A percentile compares a stretch with the other conserved stretches of the same genome.
phyloP scores from a whole-genome alignment of 1,140 invertebrate genomes.

The Apis florea region DNA sequence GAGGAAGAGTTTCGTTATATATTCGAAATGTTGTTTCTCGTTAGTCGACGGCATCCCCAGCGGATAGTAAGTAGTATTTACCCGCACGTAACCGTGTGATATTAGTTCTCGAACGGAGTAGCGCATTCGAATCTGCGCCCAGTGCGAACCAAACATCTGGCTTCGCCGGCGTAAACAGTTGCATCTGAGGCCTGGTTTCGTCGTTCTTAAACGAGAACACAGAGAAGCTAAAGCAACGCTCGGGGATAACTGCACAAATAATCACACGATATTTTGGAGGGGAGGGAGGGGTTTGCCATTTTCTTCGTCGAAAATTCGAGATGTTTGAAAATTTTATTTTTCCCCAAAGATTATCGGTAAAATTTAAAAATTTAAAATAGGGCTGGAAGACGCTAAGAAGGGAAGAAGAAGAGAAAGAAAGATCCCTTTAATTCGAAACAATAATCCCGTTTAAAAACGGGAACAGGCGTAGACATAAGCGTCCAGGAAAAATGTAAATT shows the following conservation, averaged over 20 bases:
- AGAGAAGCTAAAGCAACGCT: conserved; percentile 34
- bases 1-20: neutral
- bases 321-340: neutral
- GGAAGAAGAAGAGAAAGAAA: neutral
- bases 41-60: neutral
- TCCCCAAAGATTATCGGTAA: neutral
- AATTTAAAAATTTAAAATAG: too few species aligned
- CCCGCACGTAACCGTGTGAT: conserved; percentile 9
- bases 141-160: conserved; percentile 57
- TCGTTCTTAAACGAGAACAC: conserved; percentile 21
- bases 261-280: neutral
- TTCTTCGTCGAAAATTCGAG: neutral
- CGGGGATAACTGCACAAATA: conserved; percentile 6
- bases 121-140: conserved; percentile 17
- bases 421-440: neutral
- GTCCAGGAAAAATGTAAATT: conserved; percentile 25
- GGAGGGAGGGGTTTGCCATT: neutral
- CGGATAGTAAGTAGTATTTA: conserved; percentile 12
- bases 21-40: neutral
- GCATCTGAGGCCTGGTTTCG: conserved; percentile 19
- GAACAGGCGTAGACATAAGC: neutral
- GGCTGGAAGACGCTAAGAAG: neutral
- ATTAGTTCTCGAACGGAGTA: conserved; percentile 58
- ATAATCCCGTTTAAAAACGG: conserved; percentile 13
- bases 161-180: conserved; percentile 52